Percentiles rank a stretch among this genome's conserved stretches.
Evolutionary conservation across 2,797 vertebrate genomes (phyloP).

Genomic region (Eulemur rubriventer): DNA sequence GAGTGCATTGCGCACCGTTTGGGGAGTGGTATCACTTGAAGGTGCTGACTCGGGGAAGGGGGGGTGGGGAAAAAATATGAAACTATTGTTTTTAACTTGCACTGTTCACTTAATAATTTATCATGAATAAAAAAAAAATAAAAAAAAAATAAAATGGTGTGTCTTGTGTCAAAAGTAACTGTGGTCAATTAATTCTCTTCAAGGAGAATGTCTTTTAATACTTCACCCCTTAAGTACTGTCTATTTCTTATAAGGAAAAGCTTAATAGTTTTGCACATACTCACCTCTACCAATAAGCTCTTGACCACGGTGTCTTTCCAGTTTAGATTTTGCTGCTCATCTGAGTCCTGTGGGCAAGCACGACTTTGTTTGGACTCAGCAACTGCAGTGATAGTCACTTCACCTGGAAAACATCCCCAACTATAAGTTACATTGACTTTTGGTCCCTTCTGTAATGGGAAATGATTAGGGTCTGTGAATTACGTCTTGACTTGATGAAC

Average conservation of each 20-base stretch:
- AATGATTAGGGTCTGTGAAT: neutral
- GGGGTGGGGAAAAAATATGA: no score
- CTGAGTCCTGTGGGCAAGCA: neutral
- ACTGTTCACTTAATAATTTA: no score
- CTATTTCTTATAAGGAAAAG: neutral
- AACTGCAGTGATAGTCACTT: slow-evolving; percentile 75
- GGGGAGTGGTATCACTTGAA: no score
- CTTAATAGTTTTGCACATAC: neutral
- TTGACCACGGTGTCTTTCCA: slow-evolving; percentile 80
- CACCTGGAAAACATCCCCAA: slow-evolving; percentile 76
- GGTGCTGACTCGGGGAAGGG: no score
- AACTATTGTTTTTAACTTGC: no score
- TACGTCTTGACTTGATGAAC: neutral
- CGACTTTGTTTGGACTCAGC: slow-evolving; percentile 75
- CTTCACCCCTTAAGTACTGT: neutral
- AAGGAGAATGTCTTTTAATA: neutral
- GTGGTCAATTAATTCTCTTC: neutral
- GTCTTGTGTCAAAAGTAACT: neutral
- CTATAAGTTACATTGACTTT: neutral
- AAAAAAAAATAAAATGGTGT: no score
- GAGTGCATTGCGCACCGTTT: no score
- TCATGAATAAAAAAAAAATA: no score
- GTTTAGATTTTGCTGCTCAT: slow-evolving; percentile 37
- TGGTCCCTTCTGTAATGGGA: neutral
- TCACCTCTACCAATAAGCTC: slow-evolving; percentile 82